Conservation (phyloP, 2,797 vertebrate genomes). For the Danio kyathit region DNA sequence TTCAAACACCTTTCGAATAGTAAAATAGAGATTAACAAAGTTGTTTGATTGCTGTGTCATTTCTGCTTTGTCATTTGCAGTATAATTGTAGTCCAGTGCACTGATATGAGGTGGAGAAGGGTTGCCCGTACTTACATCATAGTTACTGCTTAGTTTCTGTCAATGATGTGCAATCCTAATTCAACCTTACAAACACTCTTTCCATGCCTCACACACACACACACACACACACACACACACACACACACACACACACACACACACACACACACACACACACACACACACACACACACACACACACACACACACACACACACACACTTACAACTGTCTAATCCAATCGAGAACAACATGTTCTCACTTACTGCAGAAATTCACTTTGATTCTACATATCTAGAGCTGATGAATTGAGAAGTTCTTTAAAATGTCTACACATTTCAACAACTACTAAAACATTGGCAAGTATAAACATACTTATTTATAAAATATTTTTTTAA, state of each 20-base stretch:
- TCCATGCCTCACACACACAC: not conserved
- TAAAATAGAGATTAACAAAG: not conserved
- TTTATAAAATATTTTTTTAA: not conserved
- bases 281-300: not conserved
- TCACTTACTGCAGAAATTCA: not conserved
- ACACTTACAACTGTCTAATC: conserved; percentile 32
- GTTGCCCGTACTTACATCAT: conserved; percentile 66
- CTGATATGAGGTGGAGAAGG: not conserved
- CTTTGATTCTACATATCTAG: not conserved
- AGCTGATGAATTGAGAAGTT: conserved; percentile 3
- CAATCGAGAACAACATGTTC: conserved; percentile 34
- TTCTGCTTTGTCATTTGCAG: not conserved
- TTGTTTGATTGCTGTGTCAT: not conserved
- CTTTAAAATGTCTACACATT: not conserved
- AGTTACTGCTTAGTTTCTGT: conserved; percentile 54
- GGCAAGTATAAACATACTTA: not conserved
- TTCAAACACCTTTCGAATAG: not conserved
- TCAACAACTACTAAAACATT: not conserved
- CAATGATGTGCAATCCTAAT: conserved; percentile 56
- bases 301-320: not conserved
- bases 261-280: not conserved
- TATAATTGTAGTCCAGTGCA: not conserved
- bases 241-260: conserved; percentile 1
- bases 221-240: not conserved
- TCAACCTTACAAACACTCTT: conserved; percentile 25